Percentiles rank a stretch among this genome's conserved stretches.
Conservation (phyloP, 2,113 vertebrate species). For the Boleophthalmus pectinirostris region DNA sequence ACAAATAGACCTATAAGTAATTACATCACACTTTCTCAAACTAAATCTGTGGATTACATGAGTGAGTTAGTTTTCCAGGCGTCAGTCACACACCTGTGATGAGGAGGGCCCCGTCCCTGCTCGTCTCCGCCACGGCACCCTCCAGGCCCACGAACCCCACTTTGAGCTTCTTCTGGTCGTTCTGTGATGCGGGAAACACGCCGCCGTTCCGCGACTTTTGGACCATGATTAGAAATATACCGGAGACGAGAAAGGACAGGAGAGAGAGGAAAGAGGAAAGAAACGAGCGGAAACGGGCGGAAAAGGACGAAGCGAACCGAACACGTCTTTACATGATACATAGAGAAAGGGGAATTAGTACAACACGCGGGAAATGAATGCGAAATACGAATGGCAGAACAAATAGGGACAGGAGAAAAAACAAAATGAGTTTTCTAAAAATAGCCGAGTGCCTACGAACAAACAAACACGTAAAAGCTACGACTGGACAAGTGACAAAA, state of each 20-base stretch:
- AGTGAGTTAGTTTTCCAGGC: too few relatives aligned
- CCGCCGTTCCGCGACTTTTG: slow-evolving; percentile 95
- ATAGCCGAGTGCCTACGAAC: not conserved
- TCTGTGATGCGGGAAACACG: slow-evolving; percentile 85
- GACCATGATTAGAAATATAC: slow-evolving; percentile 79
- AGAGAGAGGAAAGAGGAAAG: not conserved
- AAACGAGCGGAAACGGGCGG: slow-evolving; percentile 5
- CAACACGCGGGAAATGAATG: not conserved
- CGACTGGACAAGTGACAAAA: not conserved
- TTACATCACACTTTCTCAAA: too few relatives aligned
- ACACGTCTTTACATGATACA: not conserved
- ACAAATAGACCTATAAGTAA: too few relatives aligned
- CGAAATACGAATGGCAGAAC: not conserved
- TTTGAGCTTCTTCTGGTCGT: slow-evolving; percentile 93
- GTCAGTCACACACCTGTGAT: slow-evolving; percentile 74
- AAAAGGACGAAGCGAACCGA: slow-evolving; percentile 11
- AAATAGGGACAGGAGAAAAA: not conserved
- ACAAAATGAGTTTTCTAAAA: not conserved
- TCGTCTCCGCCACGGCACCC: slow-evolving; percentile 86
- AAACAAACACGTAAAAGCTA: not conserved
- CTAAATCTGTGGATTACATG: too few relatives aligned
- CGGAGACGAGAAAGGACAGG: slow-evolving; percentile 2
- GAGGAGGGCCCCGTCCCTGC: slow-evolving; percentile 90
- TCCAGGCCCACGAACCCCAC: slow-evolving; percentile 97
- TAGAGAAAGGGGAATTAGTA: not conserved